These are phyloP conservation scores for Hydrolagus colliei DNA, from an alignment of 2,797 vertebrate species.

Conservation along the genomic window DNA sequence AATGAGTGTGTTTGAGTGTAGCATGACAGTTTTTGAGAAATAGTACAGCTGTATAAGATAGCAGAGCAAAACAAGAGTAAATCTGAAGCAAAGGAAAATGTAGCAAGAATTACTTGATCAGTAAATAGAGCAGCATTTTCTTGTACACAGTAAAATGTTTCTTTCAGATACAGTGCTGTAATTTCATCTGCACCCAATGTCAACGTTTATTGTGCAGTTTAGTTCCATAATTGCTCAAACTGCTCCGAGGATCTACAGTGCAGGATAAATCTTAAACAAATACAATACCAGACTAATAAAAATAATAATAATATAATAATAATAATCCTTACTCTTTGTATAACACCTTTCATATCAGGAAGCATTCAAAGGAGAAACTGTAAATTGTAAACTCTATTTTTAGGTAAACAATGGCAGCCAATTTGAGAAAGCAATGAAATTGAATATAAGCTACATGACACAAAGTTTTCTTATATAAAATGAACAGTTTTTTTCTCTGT, in stretches of 20 bases:
- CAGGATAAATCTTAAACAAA: background rate
- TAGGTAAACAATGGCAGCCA: background rate
- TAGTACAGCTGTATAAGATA: background rate
- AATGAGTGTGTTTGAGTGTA: too few relatives aligned
- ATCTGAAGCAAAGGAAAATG: background rate
- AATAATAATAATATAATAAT: too few relatives aligned
- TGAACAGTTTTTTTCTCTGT: conserved; percentile 39
- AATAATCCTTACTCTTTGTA: too few relatives aligned
- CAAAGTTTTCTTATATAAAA: background rate
- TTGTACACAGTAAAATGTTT: background rate
- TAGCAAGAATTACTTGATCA: background rate
- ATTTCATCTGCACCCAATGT: background rate
- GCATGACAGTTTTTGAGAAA: too few relatives aligned
- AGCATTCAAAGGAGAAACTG: too few relatives aligned
- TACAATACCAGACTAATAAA: too few relatives aligned
- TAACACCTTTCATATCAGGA: too few relatives aligned
- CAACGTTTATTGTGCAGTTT: background rate
- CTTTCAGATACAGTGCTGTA: background rate
- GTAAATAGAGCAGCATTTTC: background rate
- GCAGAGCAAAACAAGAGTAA: background rate
- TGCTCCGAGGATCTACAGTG: background rate
- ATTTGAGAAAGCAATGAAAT: background rate
- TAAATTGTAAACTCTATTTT: too few relatives aligned
- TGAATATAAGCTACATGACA: background rate
- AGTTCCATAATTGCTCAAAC: background rate